Conservation (phyloP, 2,113 vertebrate genomes). For the Motacilla alba region DNA sequence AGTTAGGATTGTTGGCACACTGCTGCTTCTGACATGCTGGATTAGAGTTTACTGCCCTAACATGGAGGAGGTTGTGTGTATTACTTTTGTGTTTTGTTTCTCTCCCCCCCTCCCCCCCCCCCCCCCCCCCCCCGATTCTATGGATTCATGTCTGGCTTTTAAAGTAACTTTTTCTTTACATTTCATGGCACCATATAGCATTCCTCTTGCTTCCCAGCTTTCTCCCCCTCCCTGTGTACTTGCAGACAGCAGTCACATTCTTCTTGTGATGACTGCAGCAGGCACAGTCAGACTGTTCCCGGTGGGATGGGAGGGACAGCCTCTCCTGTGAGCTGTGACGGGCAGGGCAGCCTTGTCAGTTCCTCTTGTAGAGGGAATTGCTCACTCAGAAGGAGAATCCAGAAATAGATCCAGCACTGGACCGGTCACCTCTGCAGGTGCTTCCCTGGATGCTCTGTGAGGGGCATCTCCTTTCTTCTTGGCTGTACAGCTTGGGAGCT, state of each 20-base stretch:
- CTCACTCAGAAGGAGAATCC: background rate
- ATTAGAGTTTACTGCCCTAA: background rate
- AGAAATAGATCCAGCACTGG: background rate
- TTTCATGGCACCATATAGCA: background rate
- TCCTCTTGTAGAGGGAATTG: background rate
- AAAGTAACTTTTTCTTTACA: background rate
- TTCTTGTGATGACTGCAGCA: background rate
- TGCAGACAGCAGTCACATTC: background rate
- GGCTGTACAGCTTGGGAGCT: background rate
- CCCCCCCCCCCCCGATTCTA: rapidly evolving
- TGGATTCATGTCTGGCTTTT: background rate
- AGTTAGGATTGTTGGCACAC: background rate
- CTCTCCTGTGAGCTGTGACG: background rate
- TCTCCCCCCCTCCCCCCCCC: rapidly evolving
- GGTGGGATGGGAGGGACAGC: background rate
- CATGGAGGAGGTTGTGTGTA: background rate
- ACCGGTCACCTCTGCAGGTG: background rate
- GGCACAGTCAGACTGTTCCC: background rate
- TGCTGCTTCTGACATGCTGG: background rate
- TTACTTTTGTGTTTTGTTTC: background rate
- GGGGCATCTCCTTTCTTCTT: background rate
- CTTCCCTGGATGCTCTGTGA: background rate
- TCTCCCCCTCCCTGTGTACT: background rate
- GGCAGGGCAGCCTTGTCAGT: background rate
- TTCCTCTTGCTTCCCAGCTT: background rate